A percentile compares a stretch with the other conserved stretches of the same genome.
These are phyloP conservation scores for Crossocerus cetratus DNA, from an alignment of 2,888 invertebrate genomes.

Conservation along the genomic window DNA sequence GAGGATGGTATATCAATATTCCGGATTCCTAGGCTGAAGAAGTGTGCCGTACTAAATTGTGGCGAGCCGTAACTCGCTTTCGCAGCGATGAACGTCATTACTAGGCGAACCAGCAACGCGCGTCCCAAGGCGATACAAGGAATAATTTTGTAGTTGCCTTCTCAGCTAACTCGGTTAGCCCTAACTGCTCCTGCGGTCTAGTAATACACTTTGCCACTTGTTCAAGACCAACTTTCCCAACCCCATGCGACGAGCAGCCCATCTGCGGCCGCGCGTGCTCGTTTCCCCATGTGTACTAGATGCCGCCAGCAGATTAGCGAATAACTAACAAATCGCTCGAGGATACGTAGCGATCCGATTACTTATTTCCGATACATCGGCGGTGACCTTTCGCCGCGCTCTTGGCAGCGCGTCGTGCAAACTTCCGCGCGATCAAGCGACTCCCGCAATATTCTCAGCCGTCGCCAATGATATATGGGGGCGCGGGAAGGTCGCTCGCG, in stretches of 20 bases:
- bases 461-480: background rate
- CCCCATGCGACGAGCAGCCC: background rate
- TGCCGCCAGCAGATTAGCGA: background rate
- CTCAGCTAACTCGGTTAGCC: conserved; percentile 23
- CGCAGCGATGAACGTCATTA: background rate
- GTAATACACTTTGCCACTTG: conserved; percentile 19
- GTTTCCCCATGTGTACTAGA: background rate
- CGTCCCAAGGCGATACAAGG: conserved; percentile 22
- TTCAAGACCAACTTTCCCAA: conserved; percentile 9
- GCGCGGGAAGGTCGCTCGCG: background rate
- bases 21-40: too few relatives aligned
- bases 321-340: background rate
- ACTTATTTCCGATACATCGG: background rate
- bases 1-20: too few relatives aligned
- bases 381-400: background rate
- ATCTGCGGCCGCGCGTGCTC: background rate
- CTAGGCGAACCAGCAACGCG: background rate
- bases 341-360: background rate
- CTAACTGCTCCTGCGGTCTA: conserved; percentile 19
- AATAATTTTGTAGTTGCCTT: conserved; percentile 33
- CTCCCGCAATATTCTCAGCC: background rate
- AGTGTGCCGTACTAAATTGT: background rate
- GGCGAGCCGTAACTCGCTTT: background rate
- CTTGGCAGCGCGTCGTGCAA: background rate
- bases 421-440: background rate